Percentiles rank a stretch among this genome's conserved stretches.
These are phyloP conservation scores for Enteromius paludinosus DNA, from an alignment of 2,797 vertebrate genomes.

Conservation along the genomic window DNA sequence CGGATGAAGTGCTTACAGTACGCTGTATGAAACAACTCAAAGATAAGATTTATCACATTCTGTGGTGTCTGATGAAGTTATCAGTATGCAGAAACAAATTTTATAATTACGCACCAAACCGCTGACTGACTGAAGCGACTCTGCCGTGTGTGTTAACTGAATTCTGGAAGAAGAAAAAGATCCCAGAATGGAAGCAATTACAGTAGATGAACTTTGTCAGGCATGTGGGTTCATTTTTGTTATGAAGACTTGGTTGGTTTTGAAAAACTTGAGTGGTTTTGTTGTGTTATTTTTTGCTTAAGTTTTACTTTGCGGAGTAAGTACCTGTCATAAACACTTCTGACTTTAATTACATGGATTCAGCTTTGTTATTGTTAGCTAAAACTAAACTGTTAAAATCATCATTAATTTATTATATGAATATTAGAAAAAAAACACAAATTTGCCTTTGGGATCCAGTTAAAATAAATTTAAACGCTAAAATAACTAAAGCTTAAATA, in stretches of 20 bases:
- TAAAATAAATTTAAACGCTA: not conserved
- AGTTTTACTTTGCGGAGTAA: conserved; percentile 11
- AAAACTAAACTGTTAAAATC: not conserved
- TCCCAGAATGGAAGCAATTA: conserved; percentile 41
- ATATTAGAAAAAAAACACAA: not conserved
- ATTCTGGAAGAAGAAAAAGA: conserved; percentile 31
- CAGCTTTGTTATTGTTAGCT: not conserved
- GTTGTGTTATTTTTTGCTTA: conserved; percentile 22
- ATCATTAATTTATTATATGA: not conserved
- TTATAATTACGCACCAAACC: conserved; percentile 56
- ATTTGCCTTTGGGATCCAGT: not conserved
- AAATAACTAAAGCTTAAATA: not conserved
- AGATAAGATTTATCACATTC: conserved; percentile 12
- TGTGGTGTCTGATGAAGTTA: conserved; percentile 27
- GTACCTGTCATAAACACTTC: conserved; percentile 15
- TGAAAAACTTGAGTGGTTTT: conserved; percentile 30
- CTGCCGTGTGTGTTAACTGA: conserved; percentile 3
- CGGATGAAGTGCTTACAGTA: not conserved
- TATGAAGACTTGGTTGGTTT: conserved; percentile 10
- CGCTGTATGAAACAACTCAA: not conserved
- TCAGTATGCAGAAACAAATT: conserved; percentile 44
- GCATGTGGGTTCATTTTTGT: conserved; percentile 25
- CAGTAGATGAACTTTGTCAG: conserved; percentile 9
- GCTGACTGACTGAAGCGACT: conserved; percentile 25
- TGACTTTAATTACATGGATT: not conserved